These are phyloP conservation scores for Peromyscus melanophrys DNA, from an alignment of 2,797 vertebrate genomes.

Conservation along the genomic window DNA sequence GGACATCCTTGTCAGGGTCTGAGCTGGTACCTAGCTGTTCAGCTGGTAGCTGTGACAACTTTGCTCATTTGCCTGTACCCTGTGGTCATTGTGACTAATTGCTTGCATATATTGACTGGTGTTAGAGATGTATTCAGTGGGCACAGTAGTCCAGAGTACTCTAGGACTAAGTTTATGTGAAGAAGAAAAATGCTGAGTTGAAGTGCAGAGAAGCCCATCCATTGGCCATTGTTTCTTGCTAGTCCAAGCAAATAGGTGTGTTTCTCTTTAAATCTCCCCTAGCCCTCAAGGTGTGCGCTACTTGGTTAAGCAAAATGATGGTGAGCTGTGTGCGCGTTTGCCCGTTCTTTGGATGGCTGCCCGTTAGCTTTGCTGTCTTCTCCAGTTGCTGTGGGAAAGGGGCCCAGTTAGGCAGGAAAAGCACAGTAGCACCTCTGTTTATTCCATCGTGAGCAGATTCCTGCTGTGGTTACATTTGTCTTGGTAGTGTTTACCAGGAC, in stretches of 20 bases:
- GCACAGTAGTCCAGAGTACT: background rate
- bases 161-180: constrained; percentile 55
- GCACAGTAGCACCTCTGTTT: constrained; percentile 78
- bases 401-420: constrained; percentile 64
- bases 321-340: background rate
- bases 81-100: background rate
- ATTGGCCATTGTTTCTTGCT: background rate
- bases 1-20: background rate
- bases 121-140: background rate
- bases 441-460: constrained; percentile 72
- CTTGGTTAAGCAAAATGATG: constrained; percentile 8
- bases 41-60: background rate
- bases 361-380: constrained; percentile 21
- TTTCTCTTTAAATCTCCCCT: constrained; percentile 49
- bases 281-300: background rate
- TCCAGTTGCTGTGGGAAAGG: constrained; percentile 61
- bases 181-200: background rate
- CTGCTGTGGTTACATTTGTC: constrained; percentile 74
- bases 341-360: background rate
- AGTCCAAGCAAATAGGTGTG: constrained; percentile 8
- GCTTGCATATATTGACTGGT: background rate
- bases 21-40: background rate
- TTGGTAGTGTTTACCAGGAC: constrained; percentile 68
- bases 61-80: background rate
- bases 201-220: background rate